Conservation (phyloP, 2,113 vertebrate species). For the Centropristis striata region DNA sequence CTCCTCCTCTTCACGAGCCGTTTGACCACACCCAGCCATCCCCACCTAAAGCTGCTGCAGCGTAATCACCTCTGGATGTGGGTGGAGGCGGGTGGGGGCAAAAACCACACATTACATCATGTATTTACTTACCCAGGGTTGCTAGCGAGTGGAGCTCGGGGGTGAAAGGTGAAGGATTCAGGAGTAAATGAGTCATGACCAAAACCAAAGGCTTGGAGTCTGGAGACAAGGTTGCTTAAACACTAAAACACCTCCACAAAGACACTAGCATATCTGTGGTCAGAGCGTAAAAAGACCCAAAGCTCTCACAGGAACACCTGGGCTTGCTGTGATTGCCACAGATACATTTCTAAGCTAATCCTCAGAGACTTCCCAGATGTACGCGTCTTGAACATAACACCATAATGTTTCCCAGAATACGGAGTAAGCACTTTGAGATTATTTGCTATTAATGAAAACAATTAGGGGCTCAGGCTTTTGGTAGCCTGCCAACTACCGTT, state of each 20-base stretch:
- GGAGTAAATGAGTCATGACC: constrained; percentile 84
- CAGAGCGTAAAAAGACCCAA: constrained; percentile 33
- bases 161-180: constrained; percentile 83
- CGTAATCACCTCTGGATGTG: constrained; percentile 69
- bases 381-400: constrained; percentile 62
- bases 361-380: constrained; percentile 74
- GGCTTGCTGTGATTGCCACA: constrained; percentile 59
- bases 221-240: constrained; percentile 70
- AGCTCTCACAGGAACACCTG: constrained; percentile 48
- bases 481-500: constrained; percentile 81
- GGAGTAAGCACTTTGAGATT: constrained; percentile 73
- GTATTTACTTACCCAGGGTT: constrained; percentile 79
- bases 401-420: constrained; percentile 77
- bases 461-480: constrained; percentile 77
- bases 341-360: constrained; percentile 72
- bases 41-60: constrained; percentile 56
- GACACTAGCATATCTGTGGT: constrained; percentile 31
- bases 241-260: constrained; percentile 42
- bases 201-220: constrained; percentile 71
- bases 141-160: constrained; percentile 61
- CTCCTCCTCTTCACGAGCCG: constrained; percentile 38
- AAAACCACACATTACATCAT: constrained; percentile 80
- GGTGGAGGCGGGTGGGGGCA: constrained; percentile 43
- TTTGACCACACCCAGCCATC: constrained; percentile 53
- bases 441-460: constrained; percentile 82